Percentiles rank a stretch among this genome's conserved stretches.
Conservation (phyloP, 2,113 vertebrate genomes). For the Tragelaphus strepsiceros region DNA sequence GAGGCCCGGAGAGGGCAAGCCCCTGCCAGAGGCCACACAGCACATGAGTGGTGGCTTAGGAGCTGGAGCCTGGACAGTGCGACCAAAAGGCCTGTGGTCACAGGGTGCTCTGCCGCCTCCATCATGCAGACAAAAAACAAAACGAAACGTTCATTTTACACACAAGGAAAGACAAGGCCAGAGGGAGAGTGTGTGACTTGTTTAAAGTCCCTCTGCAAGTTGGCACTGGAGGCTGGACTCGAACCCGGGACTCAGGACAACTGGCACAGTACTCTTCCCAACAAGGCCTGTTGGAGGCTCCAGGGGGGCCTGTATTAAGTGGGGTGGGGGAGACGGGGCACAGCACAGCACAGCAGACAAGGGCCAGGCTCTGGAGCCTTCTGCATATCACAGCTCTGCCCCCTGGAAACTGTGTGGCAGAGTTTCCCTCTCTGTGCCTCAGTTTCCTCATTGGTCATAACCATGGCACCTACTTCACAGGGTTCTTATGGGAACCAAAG, state of each 20-base stretch:
- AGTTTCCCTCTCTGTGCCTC: background rate
- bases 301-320: background rate
- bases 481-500: background rate
- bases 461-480: background rate
- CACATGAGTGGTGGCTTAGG: accelerated
- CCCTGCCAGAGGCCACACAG: background rate
- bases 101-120: background rate
- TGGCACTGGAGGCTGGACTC: background rate
- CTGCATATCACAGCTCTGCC: background rate
- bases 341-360: background rate
- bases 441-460: background rate
- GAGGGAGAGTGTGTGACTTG: background rate
- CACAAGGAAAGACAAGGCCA: background rate
- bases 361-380: background rate
- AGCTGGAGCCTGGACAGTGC: background rate
- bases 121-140: background rate
- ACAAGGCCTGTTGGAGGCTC: accelerated
- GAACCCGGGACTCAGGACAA: accelerated
- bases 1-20: background rate
- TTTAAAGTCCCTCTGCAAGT: background rate
- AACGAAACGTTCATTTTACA: background rate
- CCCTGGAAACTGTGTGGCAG: background rate
- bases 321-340: accelerated
- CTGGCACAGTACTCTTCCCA: background rate
- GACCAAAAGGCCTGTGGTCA: background rate